Evolutionary conservation across 2,797 vertebrate species (phyloP).

Genomic region (Philypnodon macrostomus): DNA sequence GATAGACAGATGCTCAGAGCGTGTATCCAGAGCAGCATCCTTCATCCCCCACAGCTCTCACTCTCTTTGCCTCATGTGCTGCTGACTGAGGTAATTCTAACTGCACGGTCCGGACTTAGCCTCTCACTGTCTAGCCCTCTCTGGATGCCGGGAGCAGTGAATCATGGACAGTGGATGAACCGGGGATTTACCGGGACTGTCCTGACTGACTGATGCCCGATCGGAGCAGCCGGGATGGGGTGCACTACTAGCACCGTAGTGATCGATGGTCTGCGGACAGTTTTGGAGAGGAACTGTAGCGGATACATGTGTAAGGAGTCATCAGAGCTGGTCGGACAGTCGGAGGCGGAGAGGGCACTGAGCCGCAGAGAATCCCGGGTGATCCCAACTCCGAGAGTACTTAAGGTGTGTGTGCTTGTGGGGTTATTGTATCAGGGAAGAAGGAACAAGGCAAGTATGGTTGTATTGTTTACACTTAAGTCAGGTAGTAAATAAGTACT

Average conservation of each 20-base stretch:
- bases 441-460: no score
- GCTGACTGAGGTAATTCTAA: slow-evolving; percentile 66
- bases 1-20: slow-evolving; percentile 57
- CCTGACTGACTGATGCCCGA: slow-evolving; percentile 65
- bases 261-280: slow-evolving; percentile 89
- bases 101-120: slow-evolving; percentile 38
- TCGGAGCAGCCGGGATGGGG: slow-evolving; percentile 87
- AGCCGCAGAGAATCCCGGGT: slow-evolving; percentile 86
- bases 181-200: slow-evolving; percentile 29
- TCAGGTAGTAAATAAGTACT: no score
- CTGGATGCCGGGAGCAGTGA: slow-evolving; percentile 32
- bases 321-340: slow-evolving; percentile 81
- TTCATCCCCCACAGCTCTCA: slow-evolving; percentile 58
- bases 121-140: slow-evolving; percentile 21
- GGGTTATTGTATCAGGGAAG: neutral
- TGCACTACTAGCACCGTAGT: slow-evolving; percentile 93
- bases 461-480: no score
- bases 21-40: slow-evolving; percentile 69
- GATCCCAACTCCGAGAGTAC: slow-evolving; percentile 74
- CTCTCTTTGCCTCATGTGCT: slow-evolving; percentile 60
- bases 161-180: slow-evolving; percentile 51
- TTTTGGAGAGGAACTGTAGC: slow-evolving; percentile 91
- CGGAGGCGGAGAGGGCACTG: slow-evolving; percentile 78
- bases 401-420: slow-evolving; percentile 68
- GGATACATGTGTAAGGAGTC: slow-evolving; percentile 89